These are phyloP conservation scores for Centrocercus urophasianus DNA, from an alignment of 2,113 vertebrate species.

Conservation along the genomic window DNA sequence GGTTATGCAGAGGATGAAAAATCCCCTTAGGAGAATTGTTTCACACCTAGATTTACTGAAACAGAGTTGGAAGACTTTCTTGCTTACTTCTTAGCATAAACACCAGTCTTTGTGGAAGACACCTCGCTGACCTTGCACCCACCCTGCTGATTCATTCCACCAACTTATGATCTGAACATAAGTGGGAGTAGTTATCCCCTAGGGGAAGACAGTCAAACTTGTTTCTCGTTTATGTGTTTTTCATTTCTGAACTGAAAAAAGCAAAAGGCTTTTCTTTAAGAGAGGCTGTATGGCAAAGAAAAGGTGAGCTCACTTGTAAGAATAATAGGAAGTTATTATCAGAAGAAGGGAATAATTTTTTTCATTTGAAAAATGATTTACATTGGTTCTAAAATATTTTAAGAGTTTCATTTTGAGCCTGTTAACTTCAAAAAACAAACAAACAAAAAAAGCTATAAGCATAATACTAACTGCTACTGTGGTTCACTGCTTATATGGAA, in stretches of 20 bases:
- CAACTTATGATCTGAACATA: background rate
- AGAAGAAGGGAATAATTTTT: background rate
- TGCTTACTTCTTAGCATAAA: slow-evolving; percentile 19
- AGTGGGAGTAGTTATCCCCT: background rate
- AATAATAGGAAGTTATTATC: background rate
- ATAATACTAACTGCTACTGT: background rate
- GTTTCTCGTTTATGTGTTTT: background rate
- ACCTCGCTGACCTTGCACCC: background rate
- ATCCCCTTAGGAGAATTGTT: background rate
- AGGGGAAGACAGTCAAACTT: background rate
- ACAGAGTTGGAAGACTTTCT: background rate
- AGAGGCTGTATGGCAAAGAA: background rate
- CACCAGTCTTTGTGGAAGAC: background rate
- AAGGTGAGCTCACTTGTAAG: background rate
- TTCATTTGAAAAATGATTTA: slow-evolving; percentile 4
- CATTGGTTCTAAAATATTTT: background rate
- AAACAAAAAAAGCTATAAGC: background rate
- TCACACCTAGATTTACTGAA: slow-evolving; percentile 11
- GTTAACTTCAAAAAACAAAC: background rate
- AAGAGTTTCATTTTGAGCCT: background rate
- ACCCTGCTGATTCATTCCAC: slow-evolving; percentile 24
- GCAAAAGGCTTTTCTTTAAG: background rate
- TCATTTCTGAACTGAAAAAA: slow-evolving; percentile 25
- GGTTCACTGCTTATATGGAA: slow-evolving; percentile 12
- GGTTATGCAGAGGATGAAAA: background rate